Evolutionary conservation across 2,113 vertebrate genomes (phyloP), one percentile per base, ranked within the genome.

Genomic region (Mus pahari): DNA sequence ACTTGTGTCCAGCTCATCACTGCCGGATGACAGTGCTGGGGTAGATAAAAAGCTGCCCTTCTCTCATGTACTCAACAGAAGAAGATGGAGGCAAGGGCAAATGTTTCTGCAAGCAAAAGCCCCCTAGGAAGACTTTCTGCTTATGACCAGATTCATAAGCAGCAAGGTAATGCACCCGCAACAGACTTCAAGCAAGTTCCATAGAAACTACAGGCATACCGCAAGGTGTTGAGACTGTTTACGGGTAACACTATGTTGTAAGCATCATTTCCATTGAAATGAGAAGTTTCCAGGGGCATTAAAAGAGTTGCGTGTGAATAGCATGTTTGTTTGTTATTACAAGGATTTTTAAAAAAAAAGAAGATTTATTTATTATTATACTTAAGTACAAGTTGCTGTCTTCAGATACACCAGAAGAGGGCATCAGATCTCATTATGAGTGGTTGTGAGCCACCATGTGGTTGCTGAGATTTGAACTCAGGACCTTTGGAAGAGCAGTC

Each of bases 321-420:
- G 64, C 82, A 92, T 45, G 79, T 95, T 53, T 84, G 24, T 78
- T 89, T 91, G 31, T 90, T 94, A 75, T 90, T 94, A 64, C 82
- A 71, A 93, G 42, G 83, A 77, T n/a, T 75, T 64, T n/a, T n/a
- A n/a, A n/a, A n/a, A n/a, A n/a, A n/a, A n/a, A n/a, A n/a, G n/a
- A n/a, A n/a, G n/a, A n/a, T n/a, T n/a, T n/a, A n/a, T n/a, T n/a
- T n/a, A n/a, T n/a, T n/a, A n/a, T n/a, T n/a, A n/a, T n/a, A n/a
- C n/a, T n/a, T n/a, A n/a, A n/a, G n/a, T n/a, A n/a, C n/a, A n/a
- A n/a, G n/a, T n/a, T n/a, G n/a, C n/a, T n/a, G n/a, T n/a, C n/a
- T n/a, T n/a, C n/a, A n/a, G n/a, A n/a, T n/a, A n/a, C n/a, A n/a
- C n/a, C n/a, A n/a, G n/a, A n/a, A n/a, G n/a, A n/a, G n/a, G n/a